Evolutionary conservation across 1,140 invertebrate genomes (phyloP).

Genomic region (Pissodes strobi): DNA sequence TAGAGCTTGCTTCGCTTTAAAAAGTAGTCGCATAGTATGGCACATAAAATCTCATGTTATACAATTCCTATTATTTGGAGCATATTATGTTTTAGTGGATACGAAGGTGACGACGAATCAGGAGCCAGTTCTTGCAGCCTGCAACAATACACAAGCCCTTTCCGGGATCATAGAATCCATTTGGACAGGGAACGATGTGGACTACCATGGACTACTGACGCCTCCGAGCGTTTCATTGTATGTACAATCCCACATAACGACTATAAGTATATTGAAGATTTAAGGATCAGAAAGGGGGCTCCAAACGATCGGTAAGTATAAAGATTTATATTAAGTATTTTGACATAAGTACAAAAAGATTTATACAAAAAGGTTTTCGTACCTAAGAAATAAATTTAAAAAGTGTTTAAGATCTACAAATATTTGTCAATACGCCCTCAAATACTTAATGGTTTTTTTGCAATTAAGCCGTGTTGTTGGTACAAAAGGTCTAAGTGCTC

Average conservation of each 20-base stretch:
- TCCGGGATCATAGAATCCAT: neutral
- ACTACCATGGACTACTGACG: constrained; percentile 42
- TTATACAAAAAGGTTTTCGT: too few relatives aligned
- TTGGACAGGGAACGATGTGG: constrained; percentile 30
- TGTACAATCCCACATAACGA: constrained; percentile 34
- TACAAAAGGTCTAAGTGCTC: too few relatives aligned
- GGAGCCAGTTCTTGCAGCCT: constrained; percentile 35
- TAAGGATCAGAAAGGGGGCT: constrained; percentile 28
- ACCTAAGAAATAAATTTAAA: too few relatives aligned
- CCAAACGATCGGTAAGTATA: constrained; percentile 37
- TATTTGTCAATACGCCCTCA: too few relatives aligned
- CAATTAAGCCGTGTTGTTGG: too few relatives aligned
- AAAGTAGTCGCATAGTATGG: too few relatives aligned
- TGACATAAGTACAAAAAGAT: too few relatives aligned
- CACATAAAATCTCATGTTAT: neutral
- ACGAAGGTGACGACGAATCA: constrained; percentile 41
- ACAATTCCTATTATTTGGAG: neutral
- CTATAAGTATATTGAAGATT: constrained; percentile 38
- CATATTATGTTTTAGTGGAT: constrained; percentile 34
- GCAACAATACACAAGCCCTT: constrained; percentile 26
- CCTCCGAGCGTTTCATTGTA: constrained; percentile 33
- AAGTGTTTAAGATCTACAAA: too few relatives aligned
- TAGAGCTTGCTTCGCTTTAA: too few relatives aligned
- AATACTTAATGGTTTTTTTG: too few relatives aligned
- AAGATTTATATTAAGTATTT: too few relatives aligned